phyloP scores from a whole-genome alignment of 2,888 invertebrate genomes.

The Rotaria socialis region DNA sequence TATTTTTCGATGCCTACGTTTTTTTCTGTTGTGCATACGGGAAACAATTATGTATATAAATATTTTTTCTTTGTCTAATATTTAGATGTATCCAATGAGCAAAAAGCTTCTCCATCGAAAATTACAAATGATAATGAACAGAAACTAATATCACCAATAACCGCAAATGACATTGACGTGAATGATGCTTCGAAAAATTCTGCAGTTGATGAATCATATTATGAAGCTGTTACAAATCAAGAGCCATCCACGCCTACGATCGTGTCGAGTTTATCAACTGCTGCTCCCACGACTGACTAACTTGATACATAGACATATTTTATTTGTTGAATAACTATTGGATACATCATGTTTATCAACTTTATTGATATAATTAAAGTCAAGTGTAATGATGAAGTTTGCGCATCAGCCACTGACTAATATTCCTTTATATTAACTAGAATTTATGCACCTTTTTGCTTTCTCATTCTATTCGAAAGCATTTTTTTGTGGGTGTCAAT shows the following conservation, averaged over 20 bases:
- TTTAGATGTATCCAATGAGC: not conserved
- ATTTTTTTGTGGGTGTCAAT: not conserved
- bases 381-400: slow-evolving; percentile 23
- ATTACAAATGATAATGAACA: not conserved
- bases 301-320: not conserved
- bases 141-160: not conserved
- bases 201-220: not conserved
- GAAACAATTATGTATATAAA: not conserved
- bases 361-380: not conserved
- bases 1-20: too few species aligned
- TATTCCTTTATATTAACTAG: not conserved
- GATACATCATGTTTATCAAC: not conserved
- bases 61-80: not conserved
- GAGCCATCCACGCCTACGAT: not conserved
- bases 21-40: too few species aligned
- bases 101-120: not conserved
- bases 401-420: not conserved
- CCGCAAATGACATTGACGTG: not conserved
- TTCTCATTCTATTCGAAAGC: not conserved
- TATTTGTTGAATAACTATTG: not conserved
- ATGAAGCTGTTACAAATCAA: not conserved
- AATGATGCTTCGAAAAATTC: not conserved
- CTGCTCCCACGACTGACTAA: not conserved
- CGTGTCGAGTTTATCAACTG: too few species aligned
- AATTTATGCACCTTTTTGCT: not conserved